phyloP scores from a whole-genome alignment of 2,888 invertebrate species.

The Flabesymbios commensalis region DNA sequence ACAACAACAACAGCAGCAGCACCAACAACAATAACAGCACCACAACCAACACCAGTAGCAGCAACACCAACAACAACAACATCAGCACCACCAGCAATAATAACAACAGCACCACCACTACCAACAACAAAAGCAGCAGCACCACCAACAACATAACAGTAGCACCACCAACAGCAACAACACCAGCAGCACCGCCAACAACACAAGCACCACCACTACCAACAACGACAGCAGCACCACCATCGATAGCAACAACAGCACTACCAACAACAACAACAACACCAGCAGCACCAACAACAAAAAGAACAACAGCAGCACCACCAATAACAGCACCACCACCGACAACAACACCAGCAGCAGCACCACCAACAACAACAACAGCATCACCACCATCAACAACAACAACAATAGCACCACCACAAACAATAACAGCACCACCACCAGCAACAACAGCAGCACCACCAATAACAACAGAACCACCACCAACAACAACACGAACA shows the following conservation, averaged over 20 bases:
- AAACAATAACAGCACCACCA: neutral
- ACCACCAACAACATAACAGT: neutral
- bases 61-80: neutral
- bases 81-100: neutral
- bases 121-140: neutral
- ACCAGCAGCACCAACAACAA: neutral
- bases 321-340: neutral
- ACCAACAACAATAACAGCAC: neutral
- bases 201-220: neutral
- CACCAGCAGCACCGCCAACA: neutral
- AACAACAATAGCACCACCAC: neutral
- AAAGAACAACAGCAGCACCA: too few species aligned
- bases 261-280: neutral
- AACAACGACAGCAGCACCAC: neutral
- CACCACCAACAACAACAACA: neutral
- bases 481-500: slow-evolving; percentile 41
- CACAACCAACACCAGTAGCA: neutral
- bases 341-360: neutral
- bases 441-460: slow-evolving; percentile 45
- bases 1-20: too few species aligned
- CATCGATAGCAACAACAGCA: neutral
- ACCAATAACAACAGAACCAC: slow-evolving; percentile 57
- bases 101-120: neutral
- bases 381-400: neutral
- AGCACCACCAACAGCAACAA: neutral